These are phyloP conservation scores for Haliclona indistincta DNA, from an alignment of 37 sponge, comb jelly and placozoan genomes.

Conservation along the genomic window DNA sequence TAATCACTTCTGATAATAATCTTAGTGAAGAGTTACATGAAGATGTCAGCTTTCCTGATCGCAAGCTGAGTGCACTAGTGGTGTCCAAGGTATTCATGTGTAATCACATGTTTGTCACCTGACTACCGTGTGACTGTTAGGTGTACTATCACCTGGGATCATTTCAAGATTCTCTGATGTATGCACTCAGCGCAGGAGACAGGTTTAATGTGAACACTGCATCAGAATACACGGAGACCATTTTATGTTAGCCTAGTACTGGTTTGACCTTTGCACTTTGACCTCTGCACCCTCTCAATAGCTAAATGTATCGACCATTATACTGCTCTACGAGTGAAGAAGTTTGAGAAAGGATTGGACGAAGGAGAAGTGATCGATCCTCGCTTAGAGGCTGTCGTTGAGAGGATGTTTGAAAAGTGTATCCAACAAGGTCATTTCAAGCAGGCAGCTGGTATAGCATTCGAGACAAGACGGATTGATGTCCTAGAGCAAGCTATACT, in stretches of 20 bases:
- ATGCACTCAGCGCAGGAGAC: slow-evolving; percentile 89
- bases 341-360: slow-evolving; percentile 41
- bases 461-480: slow-evolving; percentile 91
- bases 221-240: slow-evolving; percentile 94
- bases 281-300: slow-evolving; percentile 10
- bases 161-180: slow-evolving; percentile 87
- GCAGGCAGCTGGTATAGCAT: slow-evolving; percentile 93
- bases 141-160: slow-evolving; percentile 98
- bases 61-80: slow-evolving; percentile 87
- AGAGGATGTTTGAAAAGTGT: slow-evolving; percentile 92
- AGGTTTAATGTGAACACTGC: slow-evolving; percentile 85
- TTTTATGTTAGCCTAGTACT: slow-evolving; percentile 81
- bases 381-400: slow-evolving; percentile 82
- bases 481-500: slow-evolving; percentile 77
- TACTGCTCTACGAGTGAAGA: slow-evolving; percentile 64
- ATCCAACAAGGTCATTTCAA: slow-evolving; percentile 85
- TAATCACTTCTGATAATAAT: too few species aligned
- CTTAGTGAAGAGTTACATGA: slow-evolving; percentile 91
- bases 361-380: slow-evolving; percentile 68
- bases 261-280: background rate
- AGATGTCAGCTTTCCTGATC: slow-evolving; percentile 77
- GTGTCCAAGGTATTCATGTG: slow-evolving; percentile 80
- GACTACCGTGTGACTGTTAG: background rate
- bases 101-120: background rate
- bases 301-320: slow-evolving; percentile 91